These are phyloP conservation scores for Platorchestia sp. DNA, from an alignment of 1,140 invertebrate species.

Conservation along the genomic window DNA sequence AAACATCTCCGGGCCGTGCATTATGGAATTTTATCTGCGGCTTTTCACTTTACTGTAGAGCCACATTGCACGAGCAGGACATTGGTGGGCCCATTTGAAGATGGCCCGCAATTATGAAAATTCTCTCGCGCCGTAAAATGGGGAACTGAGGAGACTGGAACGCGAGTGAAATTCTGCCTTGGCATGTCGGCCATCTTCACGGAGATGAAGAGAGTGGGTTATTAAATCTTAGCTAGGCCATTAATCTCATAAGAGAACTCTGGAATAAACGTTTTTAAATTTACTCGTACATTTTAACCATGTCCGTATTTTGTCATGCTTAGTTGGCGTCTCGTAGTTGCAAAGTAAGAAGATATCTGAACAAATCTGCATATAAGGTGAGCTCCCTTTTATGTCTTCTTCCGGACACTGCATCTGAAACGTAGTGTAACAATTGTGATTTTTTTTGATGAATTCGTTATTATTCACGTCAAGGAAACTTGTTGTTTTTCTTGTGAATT, in stretches of 20 bases:
- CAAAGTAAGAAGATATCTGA: too few species aligned
- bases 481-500: too few species aligned
- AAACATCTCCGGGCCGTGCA: not conserved
- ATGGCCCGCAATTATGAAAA: not conserved
- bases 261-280: not conserved
- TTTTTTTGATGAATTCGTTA: too few species aligned
- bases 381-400: too few species aligned
- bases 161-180: not conserved
- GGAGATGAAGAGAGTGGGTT: not conserved
- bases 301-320: not conserved
- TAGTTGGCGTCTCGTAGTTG: too few species aligned
- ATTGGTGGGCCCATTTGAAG: not conserved
- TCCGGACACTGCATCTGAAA: too few species aligned
- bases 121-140: not conserved
- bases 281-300: not conserved
- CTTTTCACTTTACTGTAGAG: not conserved
- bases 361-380: too few species aligned
- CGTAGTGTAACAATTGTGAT: too few species aligned
- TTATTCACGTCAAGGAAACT: too few species aligned
- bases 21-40: not conserved
- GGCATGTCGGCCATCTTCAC: not conserved
- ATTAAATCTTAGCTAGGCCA: not conserved
- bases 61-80: too few species aligned
- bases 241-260: not conserved
- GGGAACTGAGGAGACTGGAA: not conserved